phyloP scores from a whole-genome alignment of 2,888 invertebrate genomes.

The Linnaemya tessellans region DNA sequence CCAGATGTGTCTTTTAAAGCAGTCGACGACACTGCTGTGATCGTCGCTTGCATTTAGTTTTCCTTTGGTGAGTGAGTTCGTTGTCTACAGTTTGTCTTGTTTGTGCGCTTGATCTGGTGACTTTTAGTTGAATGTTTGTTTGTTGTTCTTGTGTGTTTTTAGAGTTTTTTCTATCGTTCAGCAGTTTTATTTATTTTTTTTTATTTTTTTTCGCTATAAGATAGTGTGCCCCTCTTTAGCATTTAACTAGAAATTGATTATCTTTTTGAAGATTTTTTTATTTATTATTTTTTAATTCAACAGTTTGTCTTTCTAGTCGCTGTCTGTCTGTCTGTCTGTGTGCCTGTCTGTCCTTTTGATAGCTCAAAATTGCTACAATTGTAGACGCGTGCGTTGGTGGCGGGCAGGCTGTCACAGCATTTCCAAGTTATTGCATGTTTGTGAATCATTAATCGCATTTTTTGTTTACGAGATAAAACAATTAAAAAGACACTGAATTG shows the following conservation, averaged over 20 bases:
- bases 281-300: constrained; percentile 61
- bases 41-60: background rate
- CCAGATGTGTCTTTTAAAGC: constrained; percentile 65
- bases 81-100: constrained; percentile 66
- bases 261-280: constrained; percentile 65
- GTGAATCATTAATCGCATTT: constrained; percentile 71
- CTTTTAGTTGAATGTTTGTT: constrained; percentile 43
- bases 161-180: constrained; percentile 10
- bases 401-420: constrained; percentile 32
- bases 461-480: constrained; percentile 69
- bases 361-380: constrained; percentile 48
- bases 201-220: background rate
- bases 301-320: constrained; percentile 44
- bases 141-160: constrained; percentile 31
- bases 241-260: constrained; percentile 59
- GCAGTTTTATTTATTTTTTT: background rate
- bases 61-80: background rate
- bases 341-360: constrained; percentile 39
- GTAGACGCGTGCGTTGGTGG: constrained; percentile 56
- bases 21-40: constrained; percentile 23
- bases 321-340: constrained; percentile 2
- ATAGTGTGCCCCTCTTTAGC: constrained; percentile 21
- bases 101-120: constrained; percentile 64
- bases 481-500: constrained; percentile 70
- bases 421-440: constrained; percentile 68